Evolutionary conservation across 2,113 vertebrate genomes (phyloP).

Genomic region (Corythaeola cristata): DNA sequence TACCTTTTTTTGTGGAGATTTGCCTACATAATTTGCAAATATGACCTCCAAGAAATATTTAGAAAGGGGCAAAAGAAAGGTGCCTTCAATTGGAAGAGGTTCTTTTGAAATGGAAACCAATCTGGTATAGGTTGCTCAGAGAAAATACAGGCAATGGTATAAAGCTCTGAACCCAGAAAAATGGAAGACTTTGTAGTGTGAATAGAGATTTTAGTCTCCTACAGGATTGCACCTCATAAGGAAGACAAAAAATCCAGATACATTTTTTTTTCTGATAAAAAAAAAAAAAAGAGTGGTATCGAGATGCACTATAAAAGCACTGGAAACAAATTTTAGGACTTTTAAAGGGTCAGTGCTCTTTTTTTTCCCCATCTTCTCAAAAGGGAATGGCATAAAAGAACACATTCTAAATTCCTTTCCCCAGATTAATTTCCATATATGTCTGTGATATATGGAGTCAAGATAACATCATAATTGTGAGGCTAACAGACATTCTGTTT

Average conservation of each 20-base stretch:
- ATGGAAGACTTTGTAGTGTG: not conserved
- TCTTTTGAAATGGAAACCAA: not conserved
- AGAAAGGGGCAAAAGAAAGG: not conserved
- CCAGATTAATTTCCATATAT: not conserved
- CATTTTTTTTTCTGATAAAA: not conserved
- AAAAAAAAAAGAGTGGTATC: not conserved
- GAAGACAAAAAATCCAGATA: not conserved
- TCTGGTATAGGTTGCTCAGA: not conserved
- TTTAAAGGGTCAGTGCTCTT: not conserved
- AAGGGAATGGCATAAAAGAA: not conserved
- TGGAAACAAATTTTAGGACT: not conserved
- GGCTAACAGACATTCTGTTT: not conserved
- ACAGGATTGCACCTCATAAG: not conserved
- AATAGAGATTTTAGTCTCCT: not conserved
- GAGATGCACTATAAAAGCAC: not conserved
- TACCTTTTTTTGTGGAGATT: not conserved
- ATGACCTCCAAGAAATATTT: not conserved
- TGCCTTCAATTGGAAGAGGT: not conserved
- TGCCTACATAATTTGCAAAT: not conserved
- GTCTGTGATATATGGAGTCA: not conserved
- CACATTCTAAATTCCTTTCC: not conserved
- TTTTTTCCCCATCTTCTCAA: not conserved
- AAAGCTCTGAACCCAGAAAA: not conserved
- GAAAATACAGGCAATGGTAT: not conserved
- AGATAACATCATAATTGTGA: conserved; percentile 1